Evolutionary conservation across 2,888 invertebrate species (phyloP).

Genomic region (Mesoligia furuncula): DNA sequence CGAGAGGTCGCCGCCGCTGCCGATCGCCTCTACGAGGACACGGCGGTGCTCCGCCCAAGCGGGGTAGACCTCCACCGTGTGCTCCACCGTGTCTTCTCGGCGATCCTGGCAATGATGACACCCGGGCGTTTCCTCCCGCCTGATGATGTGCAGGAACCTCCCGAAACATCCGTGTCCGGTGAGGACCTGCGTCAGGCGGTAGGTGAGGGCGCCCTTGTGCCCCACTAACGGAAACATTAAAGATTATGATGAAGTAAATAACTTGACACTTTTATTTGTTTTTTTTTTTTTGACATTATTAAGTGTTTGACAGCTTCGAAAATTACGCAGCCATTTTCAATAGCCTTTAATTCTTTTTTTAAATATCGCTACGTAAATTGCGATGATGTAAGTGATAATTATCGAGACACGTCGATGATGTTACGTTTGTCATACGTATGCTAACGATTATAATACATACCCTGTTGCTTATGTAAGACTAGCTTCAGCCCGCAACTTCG

Average conservation of each 20-base stretch:
- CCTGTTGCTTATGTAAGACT: slow-evolving; percentile 6
- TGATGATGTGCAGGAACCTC: no score
- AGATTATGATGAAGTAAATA: slow-evolving; percentile 9
- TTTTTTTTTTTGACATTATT: background rate
- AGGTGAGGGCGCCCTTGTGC: background rate
- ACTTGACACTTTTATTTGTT: background rate
- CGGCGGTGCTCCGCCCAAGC: no score
- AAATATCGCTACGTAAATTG: slow-evolving; percentile 20
- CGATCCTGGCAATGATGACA: no score
- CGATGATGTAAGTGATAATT: slow-evolving; percentile 54
- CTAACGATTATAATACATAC: slow-evolving; percentile 40
- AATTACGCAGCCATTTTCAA: slow-evolving; percentile 26
- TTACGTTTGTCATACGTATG: slow-evolving; percentile 23
- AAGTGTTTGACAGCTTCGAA: slow-evolving; percentile 3
- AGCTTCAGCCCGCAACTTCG: background rate
- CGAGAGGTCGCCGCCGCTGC: no score
- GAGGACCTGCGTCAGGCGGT: no score
- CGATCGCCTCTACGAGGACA: no score
- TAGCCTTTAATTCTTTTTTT: slow-evolving; percentile 22
- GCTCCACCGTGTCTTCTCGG: no score
- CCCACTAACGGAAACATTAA: background rate
- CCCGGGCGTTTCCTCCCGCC: no score
- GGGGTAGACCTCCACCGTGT: no score
- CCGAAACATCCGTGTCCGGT: no score
- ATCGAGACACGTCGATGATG: slow-evolving; percentile 17